Evolutionary conservation across 2,113 vertebrate genomes (phyloP).

Genomic region (Crotalus helleri): DNA sequence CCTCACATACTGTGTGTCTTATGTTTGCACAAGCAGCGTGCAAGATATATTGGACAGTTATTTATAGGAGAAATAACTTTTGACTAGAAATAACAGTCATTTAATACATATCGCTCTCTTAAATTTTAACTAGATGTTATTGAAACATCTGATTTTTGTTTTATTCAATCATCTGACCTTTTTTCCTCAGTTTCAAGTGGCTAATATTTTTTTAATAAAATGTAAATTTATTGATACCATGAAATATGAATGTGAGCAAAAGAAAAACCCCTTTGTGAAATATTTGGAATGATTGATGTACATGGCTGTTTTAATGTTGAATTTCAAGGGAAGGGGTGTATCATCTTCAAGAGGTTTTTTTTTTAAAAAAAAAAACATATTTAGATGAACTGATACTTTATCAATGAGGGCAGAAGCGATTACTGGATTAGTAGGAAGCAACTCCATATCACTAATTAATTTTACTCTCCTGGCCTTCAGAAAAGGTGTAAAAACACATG

Average conservation of each 20-base stretch:
- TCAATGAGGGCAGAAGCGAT: background rate
- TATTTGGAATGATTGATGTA: conserved; percentile 3
- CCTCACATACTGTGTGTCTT: background rate
- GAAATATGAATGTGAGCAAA: background rate
- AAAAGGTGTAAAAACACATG: background rate
- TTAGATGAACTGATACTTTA: background rate
- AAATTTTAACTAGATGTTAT: background rate
- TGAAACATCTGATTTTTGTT: background rate
- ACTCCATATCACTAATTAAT: background rate
- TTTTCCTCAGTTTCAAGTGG: background rate
- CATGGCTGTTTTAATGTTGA: background rate
- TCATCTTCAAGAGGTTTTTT: background rate
- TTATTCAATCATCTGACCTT: background rate
- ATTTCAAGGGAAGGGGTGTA: background rate
- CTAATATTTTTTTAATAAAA: background rate
- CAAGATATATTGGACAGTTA: background rate
- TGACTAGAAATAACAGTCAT: background rate
- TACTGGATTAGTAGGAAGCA: background rate
- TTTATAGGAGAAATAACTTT: background rate
- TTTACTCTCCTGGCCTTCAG: background rate
- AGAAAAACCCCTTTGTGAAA: background rate
- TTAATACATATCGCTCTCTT: background rate
- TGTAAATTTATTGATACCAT: background rate
- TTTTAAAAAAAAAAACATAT: background rate
- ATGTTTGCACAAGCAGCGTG: background rate